Evolutionary conservation across 2,113 vertebrate genomes (phyloP), one percentile per base, ranked within the genome.

Genomic region (Elaphurus davidianus): DNA sequence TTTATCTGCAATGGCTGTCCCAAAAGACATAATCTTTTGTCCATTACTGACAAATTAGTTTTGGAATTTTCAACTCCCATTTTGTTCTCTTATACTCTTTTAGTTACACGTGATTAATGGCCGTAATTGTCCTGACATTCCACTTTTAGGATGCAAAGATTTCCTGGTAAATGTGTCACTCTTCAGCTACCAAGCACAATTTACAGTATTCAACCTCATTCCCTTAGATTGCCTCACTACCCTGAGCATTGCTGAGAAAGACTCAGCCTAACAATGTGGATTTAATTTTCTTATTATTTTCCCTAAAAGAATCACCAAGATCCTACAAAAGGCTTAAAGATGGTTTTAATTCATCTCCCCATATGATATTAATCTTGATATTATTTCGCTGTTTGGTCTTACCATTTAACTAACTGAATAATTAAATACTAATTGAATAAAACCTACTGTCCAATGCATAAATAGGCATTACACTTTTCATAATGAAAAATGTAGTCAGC

Each of bases 91-190:
- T 59, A 88, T 8, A 16, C 54, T 93, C 74, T 54, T 90, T 83
- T 93, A 45, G 83, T 50, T 78, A 45, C 27, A 59, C 1, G 25
- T 94, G 88, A 96, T 52, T 36, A 47, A 78, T 33, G 67, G 60
- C 87, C n/a, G 10, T 90, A 21, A 92, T 74, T 93, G 89, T 92
- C 84, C 92, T 84, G 59, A 78, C 79, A 74, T 95, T 91, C 84
- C 45, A 47, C 45, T 94, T 96, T 55, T 27, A 93, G 96, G 74
- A 74, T 36, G 87, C 62, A 71, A 27, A 45, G 47, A 21, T 91
- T 96, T 96, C 86, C 82, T 28, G 86, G 76, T 47, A 59, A n/a
- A 33, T 0, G 0, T 1, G 52, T 27, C 33, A 16, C 36, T 87
- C 62, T 54, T 57, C 62, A 79, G 84, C 23, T 25, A 74, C 74